Percentiles rank a stretch among this genome's conserved stretches.
phyloP scores from a whole-genome alignment of 1,140 invertebrate genomes.

The Bombus affinis region DNA sequence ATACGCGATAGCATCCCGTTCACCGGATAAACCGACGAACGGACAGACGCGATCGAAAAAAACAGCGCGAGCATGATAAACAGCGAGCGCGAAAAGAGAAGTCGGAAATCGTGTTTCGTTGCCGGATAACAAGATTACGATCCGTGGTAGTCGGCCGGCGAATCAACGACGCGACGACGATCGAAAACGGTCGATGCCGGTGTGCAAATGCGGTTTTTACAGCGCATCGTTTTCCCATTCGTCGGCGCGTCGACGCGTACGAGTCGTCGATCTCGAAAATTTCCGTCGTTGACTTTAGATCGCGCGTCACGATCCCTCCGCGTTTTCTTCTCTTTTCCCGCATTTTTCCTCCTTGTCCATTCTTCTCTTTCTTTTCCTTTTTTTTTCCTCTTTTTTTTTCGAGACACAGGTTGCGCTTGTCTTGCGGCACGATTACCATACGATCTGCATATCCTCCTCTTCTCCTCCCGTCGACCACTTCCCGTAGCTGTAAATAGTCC shows the following conservation, averaged over 20 bases:
- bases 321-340: not conserved
- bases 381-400: conserved; percentile 36
- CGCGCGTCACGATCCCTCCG: not conserved
- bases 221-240: too few species aligned
- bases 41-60: not conserved
- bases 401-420: conserved; percentile 75
- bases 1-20: too few species aligned
- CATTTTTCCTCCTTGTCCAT: not conserved
- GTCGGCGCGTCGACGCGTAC: not conserved
- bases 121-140: conserved; percentile 39
- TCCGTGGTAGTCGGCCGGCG: not conserved
- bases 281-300: conserved; percentile 4
- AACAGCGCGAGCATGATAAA: conserved; percentile 2
- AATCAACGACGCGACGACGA: not conserved
- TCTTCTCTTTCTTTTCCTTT: not conserved
- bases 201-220: not conserved
- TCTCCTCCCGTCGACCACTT: conserved; percentile 59
- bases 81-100: not conserved
- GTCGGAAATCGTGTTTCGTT: conserved; percentile 7
- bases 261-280: conserved; percentile 44
- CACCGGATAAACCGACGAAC: too few species aligned
- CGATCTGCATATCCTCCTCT: conserved; percentile 77
- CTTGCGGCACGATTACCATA: conserved; percentile 77
- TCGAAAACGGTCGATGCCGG: conserved; percentile 6
- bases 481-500: conserved; percentile 71